Evolutionary conservation across 2,797 vertebrate genomes (phyloP), one percentile per base, ranked within the genome.

Genomic region (Mus caroli): DNA sequence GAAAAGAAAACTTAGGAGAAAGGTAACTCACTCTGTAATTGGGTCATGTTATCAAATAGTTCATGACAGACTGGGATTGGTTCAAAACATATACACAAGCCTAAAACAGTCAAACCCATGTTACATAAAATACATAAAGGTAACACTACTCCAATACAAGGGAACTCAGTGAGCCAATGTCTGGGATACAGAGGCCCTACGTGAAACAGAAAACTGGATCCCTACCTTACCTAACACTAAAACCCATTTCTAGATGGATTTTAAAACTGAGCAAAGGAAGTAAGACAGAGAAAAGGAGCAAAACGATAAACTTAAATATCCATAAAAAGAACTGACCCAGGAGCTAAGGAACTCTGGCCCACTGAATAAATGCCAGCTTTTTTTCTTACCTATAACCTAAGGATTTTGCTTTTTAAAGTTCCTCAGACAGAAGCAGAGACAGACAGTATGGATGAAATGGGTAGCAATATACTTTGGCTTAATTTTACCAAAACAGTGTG

Each of bases 211-310:
- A 85, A 94, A 43, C 58, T 92, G 40, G 9, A 92, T 90, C 43
- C 26, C 43, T 87, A 87, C 20, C 26, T 76, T 69, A 90, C 20
- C 52, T 9, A 90, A 69, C 22, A 87, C 67, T 94, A 67, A 90
- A 86, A 52, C 54, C 58, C 80, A 88, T 94, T 80, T 94, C 28
- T 52, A 90, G n/a, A 87, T n/a, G n/a, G 24, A 96, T 77, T 46
- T 83, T 69, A 67, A 91, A 46, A 28, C 56, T 52, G 15, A 60
- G 64, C 20, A 92, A 78, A 54, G 52, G 20, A 52, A 56, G 19
- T 75, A 50, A 93, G 58, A 62, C 24, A 77, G 40, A 62, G 9
- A 91, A 90, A 94, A 84, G 6, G 6, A 75, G 11, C 37, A 92
- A 67, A 50, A 46, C 89, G 43, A 92, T 10, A 83, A 22, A 87